A percentile compares a stretch with the other conserved stretches of the same genome.
Evolutionary conservation across 2,888 invertebrate genomes (phyloP).

Genomic region (Cataglyphis livida): DNA sequence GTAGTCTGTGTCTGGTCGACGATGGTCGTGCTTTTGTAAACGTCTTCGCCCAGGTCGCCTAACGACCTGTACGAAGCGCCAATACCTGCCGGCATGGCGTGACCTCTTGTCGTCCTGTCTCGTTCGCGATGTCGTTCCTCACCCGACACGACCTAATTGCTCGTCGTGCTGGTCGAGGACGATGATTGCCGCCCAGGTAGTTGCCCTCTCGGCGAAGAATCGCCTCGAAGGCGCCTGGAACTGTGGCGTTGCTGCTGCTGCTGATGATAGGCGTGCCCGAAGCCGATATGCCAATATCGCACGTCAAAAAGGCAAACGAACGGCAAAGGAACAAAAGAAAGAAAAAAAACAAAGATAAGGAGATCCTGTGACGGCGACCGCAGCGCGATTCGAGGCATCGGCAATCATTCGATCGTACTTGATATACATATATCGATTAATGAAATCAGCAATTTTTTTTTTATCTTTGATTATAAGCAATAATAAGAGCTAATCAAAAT

Average conservation of each 20-base stretch:
- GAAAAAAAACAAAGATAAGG: conserved; percentile 70
- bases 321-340: conserved; percentile 76
- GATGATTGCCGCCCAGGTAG: conserved; percentile 25
- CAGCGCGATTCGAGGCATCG: conserved; percentile 61
- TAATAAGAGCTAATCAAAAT: background rate
- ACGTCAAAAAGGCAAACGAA: conserved; percentile 83
- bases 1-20: conserved; percentile 87
- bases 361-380: conserved; percentile 47
- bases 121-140: conserved; percentile 67
- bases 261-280: conserved; percentile 75
- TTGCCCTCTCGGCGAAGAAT: conserved; percentile 36
- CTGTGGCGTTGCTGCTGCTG: conserved; percentile 35
- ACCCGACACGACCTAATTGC: conserved; percentile 65
- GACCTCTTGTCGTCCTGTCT: conserved; percentile 48
- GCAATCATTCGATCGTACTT: conserved; percentile 25
- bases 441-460: background rate
- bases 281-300: conserved; percentile 82
- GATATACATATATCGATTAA: background rate
- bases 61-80: conserved; percentile 89
- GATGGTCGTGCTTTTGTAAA: conserved; percentile 89
- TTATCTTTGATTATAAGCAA: background rate
- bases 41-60: conserved; percentile 87
- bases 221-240: conserved; percentile 35
- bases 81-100: conserved; percentile 89
- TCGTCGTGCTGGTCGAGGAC: conserved; percentile 37